Percentiles rank a stretch among this genome's conserved stretches.
These are phyloP conservation scores for Bellardia bayeri DNA, from an alignment of 2,888 invertebrate species.

Conservation along the genomic window DNA sequence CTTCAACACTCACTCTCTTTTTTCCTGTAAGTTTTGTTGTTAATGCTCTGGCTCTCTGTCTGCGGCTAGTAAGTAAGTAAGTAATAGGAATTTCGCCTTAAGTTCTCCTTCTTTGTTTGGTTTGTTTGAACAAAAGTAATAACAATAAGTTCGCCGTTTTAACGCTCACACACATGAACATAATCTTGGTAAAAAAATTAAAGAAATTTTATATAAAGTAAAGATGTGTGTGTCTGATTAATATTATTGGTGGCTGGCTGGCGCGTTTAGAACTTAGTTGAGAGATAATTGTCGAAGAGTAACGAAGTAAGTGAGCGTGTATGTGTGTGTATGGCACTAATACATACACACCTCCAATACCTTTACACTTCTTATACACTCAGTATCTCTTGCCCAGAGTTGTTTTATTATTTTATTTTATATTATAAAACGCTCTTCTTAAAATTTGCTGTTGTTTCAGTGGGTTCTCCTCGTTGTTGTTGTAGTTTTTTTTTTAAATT, in stretches of 20 bases:
- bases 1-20: constrained; percentile 28
- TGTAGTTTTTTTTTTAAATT: constrained; percentile 32
- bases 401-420: background rate
- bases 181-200: constrained; percentile 47
- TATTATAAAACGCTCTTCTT: constrained; percentile 38
- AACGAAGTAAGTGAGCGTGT: constrained; percentile 17
- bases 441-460: constrained; percentile 39
- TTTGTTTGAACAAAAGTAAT: constrained; percentile 57
- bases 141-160: constrained; percentile 58
- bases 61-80: constrained; percentile 15
- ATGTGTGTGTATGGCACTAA: constrained; percentile 22
- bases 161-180: constrained; percentile 62
- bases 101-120: constrained; percentile 61
- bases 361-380: constrained; percentile 19
- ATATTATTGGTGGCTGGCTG: constrained; percentile 73
- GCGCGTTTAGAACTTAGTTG: constrained; percentile 56
- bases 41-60: background rate
- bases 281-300: constrained; percentile 53
- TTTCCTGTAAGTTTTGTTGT: background rate
- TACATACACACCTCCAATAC: constrained; percentile 32
- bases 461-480: constrained; percentile 22
- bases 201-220: constrained; percentile 57
- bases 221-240: constrained; percentile 47
- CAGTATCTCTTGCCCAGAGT: constrained; percentile 36
- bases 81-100: constrained; percentile 51